Conservation (phyloP, 2,888 invertebrate species). For the Drosophila anomelani region DNA sequence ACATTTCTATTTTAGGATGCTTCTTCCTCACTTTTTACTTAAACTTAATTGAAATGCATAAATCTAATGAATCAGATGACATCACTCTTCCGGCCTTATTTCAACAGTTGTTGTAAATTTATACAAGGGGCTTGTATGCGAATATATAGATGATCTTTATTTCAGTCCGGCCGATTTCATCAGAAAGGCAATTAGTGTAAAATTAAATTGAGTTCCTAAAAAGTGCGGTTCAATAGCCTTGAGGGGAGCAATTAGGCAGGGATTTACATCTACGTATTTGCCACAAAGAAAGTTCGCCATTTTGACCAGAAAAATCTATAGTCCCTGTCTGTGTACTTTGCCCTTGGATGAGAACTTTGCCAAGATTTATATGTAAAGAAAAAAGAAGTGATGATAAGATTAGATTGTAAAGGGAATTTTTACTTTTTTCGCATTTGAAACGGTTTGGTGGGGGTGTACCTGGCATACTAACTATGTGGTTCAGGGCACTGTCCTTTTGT, state of each 20-base stretch:
- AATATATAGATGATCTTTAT: conserved; percentile 15
- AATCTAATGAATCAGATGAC: background rate
- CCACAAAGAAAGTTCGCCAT: conserved; percentile 12
- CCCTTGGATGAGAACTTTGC: conserved; percentile 30
- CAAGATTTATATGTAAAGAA: conserved; percentile 49
- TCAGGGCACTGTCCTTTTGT: conserved; percentile 1
- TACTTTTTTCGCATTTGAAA: conserved; percentile 19
- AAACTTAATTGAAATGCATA: too few relatives aligned
- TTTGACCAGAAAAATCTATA: conserved; percentile 5
- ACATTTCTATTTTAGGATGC: background rate
- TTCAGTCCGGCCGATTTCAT: conserved; percentile 7
- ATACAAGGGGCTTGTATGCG: conserved; percentile 2
- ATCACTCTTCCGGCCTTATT: conserved; percentile 11
- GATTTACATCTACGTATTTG: background rate
- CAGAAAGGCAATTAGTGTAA: conserved; percentile 23
- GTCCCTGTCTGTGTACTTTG: conserved; percentile 26
- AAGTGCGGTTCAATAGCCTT: conserved; percentile 9
- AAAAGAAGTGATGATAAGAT: conserved; percentile 42
- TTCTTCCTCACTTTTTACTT: background rate
- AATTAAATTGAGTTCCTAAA: conserved; percentile 15
- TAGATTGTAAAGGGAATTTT: conserved; percentile 56
- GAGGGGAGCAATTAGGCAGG: conserved; percentile 1
- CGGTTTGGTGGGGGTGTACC: background rate
- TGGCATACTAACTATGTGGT: background rate
- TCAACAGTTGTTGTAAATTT: conserved; percentile 4